Evolutionary conservation across 2,888 invertebrate genomes (phyloP), one percentile per base, ranked within the genome.

Genomic region (Autographa gamma): DNA sequence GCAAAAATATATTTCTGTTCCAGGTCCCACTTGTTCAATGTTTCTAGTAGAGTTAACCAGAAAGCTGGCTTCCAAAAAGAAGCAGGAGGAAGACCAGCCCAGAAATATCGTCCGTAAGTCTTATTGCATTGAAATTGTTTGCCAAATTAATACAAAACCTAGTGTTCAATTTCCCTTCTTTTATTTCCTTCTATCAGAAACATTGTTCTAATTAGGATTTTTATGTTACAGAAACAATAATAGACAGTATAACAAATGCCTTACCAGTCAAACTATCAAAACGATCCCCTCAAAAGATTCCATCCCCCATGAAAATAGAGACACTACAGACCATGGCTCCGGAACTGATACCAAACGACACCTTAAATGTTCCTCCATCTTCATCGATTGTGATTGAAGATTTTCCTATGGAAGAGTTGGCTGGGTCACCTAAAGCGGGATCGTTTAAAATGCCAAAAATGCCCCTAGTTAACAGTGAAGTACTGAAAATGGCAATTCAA

Each of bases 11-110:
- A 8, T 60, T 60, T 67, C 70, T 18, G 70, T 75, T 70, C 59
- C 73, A 95, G 95, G 94, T 41, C 91, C 93, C 63, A 90, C 92
- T 13, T 95, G 95, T 82, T 93, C 94, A 16, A 93, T 93, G 92
- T 95, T 95, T 78, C 85, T 95, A 61, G 88, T 92, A 16, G 94
- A 94, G 73, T 77, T 95, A 66, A 89, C 93, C 11, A 89, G 88
- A 83, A 94, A 91, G 82, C 81, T 94, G 69, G 91, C 91, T 7
- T 84, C 84, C 2, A 93, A 89, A 81, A 92, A 88, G 74, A 92
- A 85, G 75, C 85, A 90, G 73, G 91, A 91, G 72, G 89, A 88
- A 54, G 90, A 92, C 72, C 71, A 85, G 11, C 86, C 92, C 5
- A 89, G 71, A 69, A 93, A 92, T 82, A 85, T 95, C 74, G 89